These are phyloP conservation scores for Nerophis ophidion DNA, from an alignment of 2,113 vertebrate species.

Conservation along the genomic window DNA sequence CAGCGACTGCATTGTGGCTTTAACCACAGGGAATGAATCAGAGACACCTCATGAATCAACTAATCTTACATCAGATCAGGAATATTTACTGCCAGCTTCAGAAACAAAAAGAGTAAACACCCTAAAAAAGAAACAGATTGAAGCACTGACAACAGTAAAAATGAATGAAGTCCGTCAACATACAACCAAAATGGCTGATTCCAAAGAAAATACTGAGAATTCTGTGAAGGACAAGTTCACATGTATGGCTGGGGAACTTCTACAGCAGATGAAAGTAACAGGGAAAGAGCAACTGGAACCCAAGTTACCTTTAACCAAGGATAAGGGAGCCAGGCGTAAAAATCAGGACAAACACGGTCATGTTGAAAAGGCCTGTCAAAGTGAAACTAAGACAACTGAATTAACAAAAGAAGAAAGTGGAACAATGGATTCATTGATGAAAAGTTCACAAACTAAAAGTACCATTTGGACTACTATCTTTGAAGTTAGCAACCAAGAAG, in stretches of 20 bases:
- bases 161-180: conserved; percentile 1
- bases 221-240: conserved; percentile 16
- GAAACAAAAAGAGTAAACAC: not conserved
- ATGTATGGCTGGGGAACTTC: not conserved
- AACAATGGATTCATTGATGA: conserved; percentile 1
- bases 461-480: not conserved
- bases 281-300: conserved; percentile 9
- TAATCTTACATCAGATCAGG: conserved; percentile 14
- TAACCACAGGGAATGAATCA: not conserved
- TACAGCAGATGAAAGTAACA: conserved; percentile 9
- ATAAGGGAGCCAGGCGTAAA: not conserved
- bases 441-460: not conserved
- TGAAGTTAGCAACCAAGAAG: conserved; percentile 4
- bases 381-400: conserved; percentile 1
- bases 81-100: not conserved
- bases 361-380: conserved; percentile 3
- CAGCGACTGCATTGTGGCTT: conserved; percentile 16
- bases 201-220: conserved; percentile 7
- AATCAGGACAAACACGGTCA: conserved; percentile 4
- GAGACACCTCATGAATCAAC: conserved; percentile 17
- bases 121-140: conserved; percentile 5
- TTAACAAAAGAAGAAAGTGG: conserved; percentile 8
- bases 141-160: conserved; percentile 2
- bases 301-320: conserved; percentile 10
- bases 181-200: not conserved